These are phyloP conservation scores for Trinectes maculatus DNA, from an alignment of 2,113 vertebrate species.

Conservation along the genomic window DNA sequence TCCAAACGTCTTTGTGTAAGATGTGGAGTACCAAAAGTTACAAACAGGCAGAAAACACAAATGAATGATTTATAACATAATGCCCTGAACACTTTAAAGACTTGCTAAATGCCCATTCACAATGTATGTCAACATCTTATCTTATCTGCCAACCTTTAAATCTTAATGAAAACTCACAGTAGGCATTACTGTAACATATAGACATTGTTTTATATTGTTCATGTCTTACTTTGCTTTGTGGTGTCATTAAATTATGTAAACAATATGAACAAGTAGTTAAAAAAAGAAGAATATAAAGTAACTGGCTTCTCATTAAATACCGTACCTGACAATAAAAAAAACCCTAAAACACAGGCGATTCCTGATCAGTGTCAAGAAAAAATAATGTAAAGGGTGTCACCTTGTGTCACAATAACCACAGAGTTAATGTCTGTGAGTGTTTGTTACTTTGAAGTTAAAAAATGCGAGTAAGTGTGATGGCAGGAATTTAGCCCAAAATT, in stretches of 20 bases:
- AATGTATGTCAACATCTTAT: conserved; percentile 5
- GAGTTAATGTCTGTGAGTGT: not conserved
- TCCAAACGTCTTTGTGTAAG: conserved; percentile 39
- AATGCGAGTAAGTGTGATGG: conserved; percentile 16
- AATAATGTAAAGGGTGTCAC: conserved; percentile 10
- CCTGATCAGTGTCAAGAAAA: conserved; percentile 22
- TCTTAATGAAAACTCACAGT: conserved; percentile 7
- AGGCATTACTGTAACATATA: not conserved
- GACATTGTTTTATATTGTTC: not conserved
- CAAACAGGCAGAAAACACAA: not conserved
- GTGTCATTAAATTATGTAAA: conserved; percentile 15
- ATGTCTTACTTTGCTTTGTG: conserved; percentile 1
- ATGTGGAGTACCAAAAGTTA: conserved; percentile 20
- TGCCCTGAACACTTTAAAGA: conserved; percentile 13
- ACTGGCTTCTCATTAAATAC: not conserved
- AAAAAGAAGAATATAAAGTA: conserved; percentile 2
- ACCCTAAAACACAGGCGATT: conserved; percentile 7
- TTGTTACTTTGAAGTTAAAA: conserved; percentile 19
- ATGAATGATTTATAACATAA: conserved; percentile 15
- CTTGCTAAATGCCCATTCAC: not conserved
- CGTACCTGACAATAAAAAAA: not conserved
- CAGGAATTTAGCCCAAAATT: conserved; percentile 34
- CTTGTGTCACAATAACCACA: conserved; percentile 10
- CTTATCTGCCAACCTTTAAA: too few relatives aligned
- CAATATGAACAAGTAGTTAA: not conserved